Evolutionary conservation across 2,888 invertebrate species (phyloP), one percentile per base, ranked within the genome.

Genomic region (Phyllotreta striolata): DNA sequence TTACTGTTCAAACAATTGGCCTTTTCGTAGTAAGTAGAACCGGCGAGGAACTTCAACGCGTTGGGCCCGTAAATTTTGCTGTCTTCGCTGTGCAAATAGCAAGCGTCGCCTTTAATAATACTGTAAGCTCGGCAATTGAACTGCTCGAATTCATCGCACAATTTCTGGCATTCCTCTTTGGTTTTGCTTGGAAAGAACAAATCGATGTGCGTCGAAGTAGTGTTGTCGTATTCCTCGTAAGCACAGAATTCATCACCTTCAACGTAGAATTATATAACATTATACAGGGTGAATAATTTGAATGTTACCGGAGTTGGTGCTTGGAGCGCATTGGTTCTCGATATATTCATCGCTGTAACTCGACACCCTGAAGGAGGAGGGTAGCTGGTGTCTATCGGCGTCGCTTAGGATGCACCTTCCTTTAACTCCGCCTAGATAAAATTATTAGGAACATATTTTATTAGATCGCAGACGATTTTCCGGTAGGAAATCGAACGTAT

Each of bases 1-100:
- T 85, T 82, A 95, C 95, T 88, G 79, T 95, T 92, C 38, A 95
- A 85, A 77, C 95, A 95, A 66, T 89, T 89, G 51, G 93, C 92
- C 70, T 91, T 87, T 72, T 95, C 89, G 76, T 90, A 91, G 79
- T 93, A 95, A 41, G 87, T 85, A 6, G 89, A 89, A 37, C 85
- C 85, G 0, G 85, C 78, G 35, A 84, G 83, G 40, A 85, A 78
- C 37, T 86, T 80, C 63, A 93, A 80, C 54, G 90, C 84, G 81
- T 89, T 88, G 0, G 92, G 91, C 62, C 93, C 92, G 52, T 89
- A 85, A n/a, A 91, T 88, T 71, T 90, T 87, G 57, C 90, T 88
- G 78, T 94, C 93, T 80, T 93, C 93, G 64, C 92, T 90, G 81
- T 93, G 93, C 51, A 95, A 82, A 67, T 88, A 85, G 74, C 93